Evolutionary conservation across 2,888 invertebrate species (phyloP).

Genomic region (Beris morrisii): DNA sequence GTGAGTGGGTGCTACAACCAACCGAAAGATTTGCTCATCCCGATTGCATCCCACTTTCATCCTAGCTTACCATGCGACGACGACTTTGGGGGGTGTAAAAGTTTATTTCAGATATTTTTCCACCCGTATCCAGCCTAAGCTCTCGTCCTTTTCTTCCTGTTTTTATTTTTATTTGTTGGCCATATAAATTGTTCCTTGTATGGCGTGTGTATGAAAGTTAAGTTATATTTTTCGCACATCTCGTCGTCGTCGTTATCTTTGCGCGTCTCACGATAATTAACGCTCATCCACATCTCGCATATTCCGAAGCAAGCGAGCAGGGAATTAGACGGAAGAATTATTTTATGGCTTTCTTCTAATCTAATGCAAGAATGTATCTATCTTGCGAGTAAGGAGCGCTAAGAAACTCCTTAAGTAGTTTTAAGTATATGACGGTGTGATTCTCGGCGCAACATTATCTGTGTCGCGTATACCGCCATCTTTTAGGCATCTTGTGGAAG

Average conservation of each 20-base stretch:
- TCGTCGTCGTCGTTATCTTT: slow-evolving; percentile 20
- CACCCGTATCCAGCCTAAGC: background rate
- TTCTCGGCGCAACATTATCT: no score
- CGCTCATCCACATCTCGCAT: slow-evolving; percentile 21
- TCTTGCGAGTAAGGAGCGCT: slow-evolving; percentile 22
- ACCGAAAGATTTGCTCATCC: background rate
- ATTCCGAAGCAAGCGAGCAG: slow-evolving; percentile 15
- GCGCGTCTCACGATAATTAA: slow-evolving; percentile 21
- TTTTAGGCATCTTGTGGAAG: no score
- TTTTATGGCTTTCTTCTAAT: slow-evolving; percentile 30
- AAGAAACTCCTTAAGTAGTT: slow-evolving; percentile 29
- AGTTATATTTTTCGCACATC: slow-evolving; percentile 7
- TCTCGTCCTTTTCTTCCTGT: background rate
- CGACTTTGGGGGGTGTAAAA: background rate
- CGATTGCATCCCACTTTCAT: background rate
- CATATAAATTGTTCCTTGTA: background rate
- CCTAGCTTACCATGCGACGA: no score
- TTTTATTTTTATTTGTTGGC: slow-evolving; percentile 1
- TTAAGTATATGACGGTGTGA: slow-evolving; percentile 2
- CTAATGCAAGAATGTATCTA: slow-evolving; percentile 28
- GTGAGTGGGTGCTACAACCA: background rate
- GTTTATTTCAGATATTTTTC: background rate
- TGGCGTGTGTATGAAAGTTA: no score
- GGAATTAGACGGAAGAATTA: slow-evolving; percentile 30
- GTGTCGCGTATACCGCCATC: no score